phyloP scores from a whole-genome alignment of 2,888 invertebrate species.

The Napeogenes inachia region DNA sequence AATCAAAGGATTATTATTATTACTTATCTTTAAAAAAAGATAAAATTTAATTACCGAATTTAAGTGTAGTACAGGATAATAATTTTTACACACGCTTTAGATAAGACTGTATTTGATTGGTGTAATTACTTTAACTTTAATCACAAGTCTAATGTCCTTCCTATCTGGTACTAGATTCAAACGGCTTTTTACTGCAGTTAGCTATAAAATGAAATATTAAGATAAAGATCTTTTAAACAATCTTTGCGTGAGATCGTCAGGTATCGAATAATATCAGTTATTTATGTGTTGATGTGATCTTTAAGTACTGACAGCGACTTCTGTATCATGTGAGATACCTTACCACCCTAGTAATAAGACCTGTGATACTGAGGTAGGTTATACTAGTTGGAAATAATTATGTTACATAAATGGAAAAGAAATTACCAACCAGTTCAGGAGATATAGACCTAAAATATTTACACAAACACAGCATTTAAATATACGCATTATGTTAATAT shows the following conservation, averaged over 20 bases:
- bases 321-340: constrained; percentile 1
- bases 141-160: not conserved
- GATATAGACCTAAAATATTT: constrained; percentile 24
- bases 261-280: constrained; percentile 59
- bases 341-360: constrained; percentile 12
- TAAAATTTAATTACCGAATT: not conserved
- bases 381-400: constrained; percentile 22
- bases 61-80: not conserved
- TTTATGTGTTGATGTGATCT: constrained; percentile 62
- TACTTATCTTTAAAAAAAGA: not conserved
- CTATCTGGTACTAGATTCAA: constrained; percentile 12
- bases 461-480: constrained; percentile 21
- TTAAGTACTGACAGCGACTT: constrained; percentile 14
- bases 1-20: too few relatives aligned
- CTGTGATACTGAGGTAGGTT: constrained; percentile 11
- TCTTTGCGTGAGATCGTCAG: constrained; percentile 49
- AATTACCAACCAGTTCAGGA: constrained; percentile 22
- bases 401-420: constrained; percentile 22
- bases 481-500: constrained; percentile 11
- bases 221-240: constrained; percentile 54
- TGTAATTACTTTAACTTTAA: constrained; percentile 1
- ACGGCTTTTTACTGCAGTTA: constrained; percentile 20
- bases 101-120: not conserved
- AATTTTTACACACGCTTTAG: not conserved
- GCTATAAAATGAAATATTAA: constrained; percentile 39